phyloP scores from a whole-genome alignment of 2,888 invertebrate genomes.

The Drosophila birchii region DNA sequence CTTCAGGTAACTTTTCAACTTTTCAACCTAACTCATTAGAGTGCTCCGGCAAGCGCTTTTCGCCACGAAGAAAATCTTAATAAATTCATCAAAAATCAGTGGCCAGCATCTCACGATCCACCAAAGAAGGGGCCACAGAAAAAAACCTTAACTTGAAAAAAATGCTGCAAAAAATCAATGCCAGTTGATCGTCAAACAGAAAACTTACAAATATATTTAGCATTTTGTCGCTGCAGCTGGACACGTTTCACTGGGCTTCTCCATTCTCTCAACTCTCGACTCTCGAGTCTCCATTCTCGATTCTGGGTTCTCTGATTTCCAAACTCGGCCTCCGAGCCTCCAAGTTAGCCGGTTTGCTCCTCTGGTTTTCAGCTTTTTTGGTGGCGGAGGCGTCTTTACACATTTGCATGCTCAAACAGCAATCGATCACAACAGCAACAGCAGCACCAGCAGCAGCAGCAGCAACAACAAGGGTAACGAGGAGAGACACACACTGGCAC shows the following conservation, averaged over 20 bases:
- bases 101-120: slow-evolving; percentile 69
- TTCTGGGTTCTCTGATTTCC: slow-evolving; percentile 23
- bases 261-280: slow-evolving; percentile 1
- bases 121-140: slow-evolving; percentile 23
- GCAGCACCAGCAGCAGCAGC: not conserved
- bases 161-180: slow-evolving; percentile 61
- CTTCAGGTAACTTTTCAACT: slow-evolving; percentile 46
- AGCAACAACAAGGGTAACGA: slow-evolving; percentile 21
- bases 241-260: slow-evolving; percentile 39
- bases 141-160: not conserved
- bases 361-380: slow-evolving; percentile 53
- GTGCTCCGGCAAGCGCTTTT: not conserved
- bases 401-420: slow-evolving; percentile 81
- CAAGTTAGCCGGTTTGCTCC: slow-evolving; percentile 64
- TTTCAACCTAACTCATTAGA: slow-evolving; percentile 75
- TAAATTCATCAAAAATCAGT: slow-evolving; percentile 77
- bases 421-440: slow-evolving; percentile 69
- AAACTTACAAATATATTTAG: slow-evolving; percentile 78
- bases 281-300: slow-evolving; percentile 8
- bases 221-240: slow-evolving; percentile 71
- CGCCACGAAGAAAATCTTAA: slow-evolving; percentile 65
- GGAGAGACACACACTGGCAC: slow-evolving; percentile 32
- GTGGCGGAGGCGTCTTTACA: slow-evolving; percentile 81
- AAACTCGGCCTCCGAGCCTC: slow-evolving; percentile 26
- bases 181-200: slow-evolving; percentile 77